phyloP scores from a whole-genome alignment of 2,888 invertebrate genomes.

The Cerastoderma edule region DNA sequence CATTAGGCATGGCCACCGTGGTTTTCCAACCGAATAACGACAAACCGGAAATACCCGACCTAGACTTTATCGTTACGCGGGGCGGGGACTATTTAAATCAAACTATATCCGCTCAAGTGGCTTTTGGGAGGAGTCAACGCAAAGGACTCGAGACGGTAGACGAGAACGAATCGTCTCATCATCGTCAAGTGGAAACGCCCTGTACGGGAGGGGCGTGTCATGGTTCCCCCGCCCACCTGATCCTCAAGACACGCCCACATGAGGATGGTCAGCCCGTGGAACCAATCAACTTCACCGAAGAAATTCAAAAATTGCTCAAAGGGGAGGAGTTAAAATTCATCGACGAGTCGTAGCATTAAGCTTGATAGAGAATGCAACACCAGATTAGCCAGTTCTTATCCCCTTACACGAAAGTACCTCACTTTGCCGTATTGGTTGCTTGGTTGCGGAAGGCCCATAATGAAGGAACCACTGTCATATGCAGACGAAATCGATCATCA shows the following conservation, averaged over 20 bases:
- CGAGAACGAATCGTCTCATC: not conserved
- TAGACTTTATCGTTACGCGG: conserved; percentile 45
- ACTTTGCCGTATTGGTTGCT: too few species aligned
- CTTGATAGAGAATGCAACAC: too few species aligned
- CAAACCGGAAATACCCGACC: conserved; percentile 42
- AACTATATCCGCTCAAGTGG: conserved; percentile 43
- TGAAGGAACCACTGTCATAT: too few species aligned
- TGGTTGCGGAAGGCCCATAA: too few species aligned
- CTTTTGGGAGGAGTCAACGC: conserved; percentile 27
- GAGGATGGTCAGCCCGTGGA: conserved; percentile 23
- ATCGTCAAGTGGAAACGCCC: conserved; percentile 1
- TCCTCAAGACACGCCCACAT: not conserved
- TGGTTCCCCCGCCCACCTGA: conserved; percentile 7
- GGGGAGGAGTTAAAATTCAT: conserved; percentile 55
- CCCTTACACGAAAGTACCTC: too few species aligned
- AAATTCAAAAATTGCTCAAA: conserved; percentile 54
- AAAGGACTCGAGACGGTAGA: conserved; percentile 32
- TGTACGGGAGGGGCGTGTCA: conserved; percentile 25
- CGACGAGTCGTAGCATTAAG: conserved; percentile 42
- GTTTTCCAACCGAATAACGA: conserved; percentile 55
- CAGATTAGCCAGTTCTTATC: too few species aligned
- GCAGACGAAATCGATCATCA: too few species aligned
- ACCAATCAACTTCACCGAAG: conserved; percentile 57
- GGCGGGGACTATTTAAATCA: conserved; percentile 47
- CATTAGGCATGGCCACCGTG: conserved; percentile 60